A percentile compares a stretch with the other conserved stretches of the same genome.
Conservation (phyloP, 2,888 invertebrate genomes). For the Deilephila elpenor region DNA sequence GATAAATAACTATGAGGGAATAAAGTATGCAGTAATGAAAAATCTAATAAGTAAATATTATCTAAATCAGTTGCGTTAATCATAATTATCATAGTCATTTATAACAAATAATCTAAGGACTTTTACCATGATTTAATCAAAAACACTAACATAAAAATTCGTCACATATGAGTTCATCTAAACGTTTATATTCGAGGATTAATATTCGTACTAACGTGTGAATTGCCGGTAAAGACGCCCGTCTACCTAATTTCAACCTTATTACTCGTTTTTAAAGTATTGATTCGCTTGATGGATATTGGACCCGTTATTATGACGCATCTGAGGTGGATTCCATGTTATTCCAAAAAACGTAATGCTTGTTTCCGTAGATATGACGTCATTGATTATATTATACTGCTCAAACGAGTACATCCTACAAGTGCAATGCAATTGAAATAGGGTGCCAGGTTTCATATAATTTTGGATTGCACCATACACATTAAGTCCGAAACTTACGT, state of each 20-base stretch:
- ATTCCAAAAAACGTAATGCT: background rate
- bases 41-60: no score
- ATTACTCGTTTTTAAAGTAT: background rate
- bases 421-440: no score
- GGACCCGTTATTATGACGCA: background rate
- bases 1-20: no score
- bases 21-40: no score
- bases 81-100: no score
- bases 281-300: background rate
- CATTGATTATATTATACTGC: background rate
- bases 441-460: no score
- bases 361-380: slow-evolving; percentile 5
- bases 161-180: slow-evolving; percentile 7
- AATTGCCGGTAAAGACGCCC: background rate
- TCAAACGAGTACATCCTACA: background rate
- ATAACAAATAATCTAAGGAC: background rate
- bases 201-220: slow-evolving; percentile 7
- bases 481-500: no score
- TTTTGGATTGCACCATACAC: no score
- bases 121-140: background rate
- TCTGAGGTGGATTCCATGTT: slow-evolving; percentile 3
- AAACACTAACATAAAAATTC: background rate
- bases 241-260: background rate
- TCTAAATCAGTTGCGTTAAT: no score
- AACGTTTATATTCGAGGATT: background rate